These are phyloP conservation scores for Sisor rabdophorus DNA, from an alignment of 2,113 vertebrate species.

Conservation along the genomic window DNA sequence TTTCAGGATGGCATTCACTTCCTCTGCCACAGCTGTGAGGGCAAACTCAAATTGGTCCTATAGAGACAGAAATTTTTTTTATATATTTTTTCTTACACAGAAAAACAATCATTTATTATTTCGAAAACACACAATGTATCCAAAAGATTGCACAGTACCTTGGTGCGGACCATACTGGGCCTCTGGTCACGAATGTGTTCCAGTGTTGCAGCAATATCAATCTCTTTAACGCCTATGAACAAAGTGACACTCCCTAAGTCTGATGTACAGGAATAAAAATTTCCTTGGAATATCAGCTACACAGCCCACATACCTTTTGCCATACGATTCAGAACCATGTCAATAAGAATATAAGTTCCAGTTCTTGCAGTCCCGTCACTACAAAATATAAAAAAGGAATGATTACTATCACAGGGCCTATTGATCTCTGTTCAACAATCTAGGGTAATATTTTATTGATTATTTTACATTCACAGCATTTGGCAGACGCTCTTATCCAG, in stretches of 20 bases:
- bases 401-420: neutral
- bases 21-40: conserved; percentile 90
- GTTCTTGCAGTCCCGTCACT: conserved; percentile 88
- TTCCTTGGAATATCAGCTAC: neutral
- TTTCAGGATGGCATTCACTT: conserved; percentile 96
- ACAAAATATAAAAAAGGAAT: conserved; percentile 50
- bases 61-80: neutral
- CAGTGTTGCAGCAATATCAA: conserved; percentile 93
- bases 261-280: neutral
- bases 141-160: conserved; percentile 70
- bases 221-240: conserved; percentile 89
- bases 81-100: too few relatives aligned
- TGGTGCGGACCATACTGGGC: conserved; percentile 86
- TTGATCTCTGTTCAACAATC: neutral
- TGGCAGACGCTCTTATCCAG: too few relatives aligned
- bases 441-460: too few relatives aligned
- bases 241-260: neutral
- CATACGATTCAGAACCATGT: conserved; percentile 99
- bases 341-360: conserved; percentile 90
- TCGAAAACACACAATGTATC: neutral
- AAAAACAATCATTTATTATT: neutral
- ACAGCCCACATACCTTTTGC: conserved; percentile 81
- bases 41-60: conserved; percentile 99
- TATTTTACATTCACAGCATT: too few relatives aligned
- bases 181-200: conserved; percentile 96